These are phyloP conservation scores for Pantherophis alleghaniensis DNA, from an alignment of 2,797 vertebrate species.

Conservation along the genomic window DNA sequence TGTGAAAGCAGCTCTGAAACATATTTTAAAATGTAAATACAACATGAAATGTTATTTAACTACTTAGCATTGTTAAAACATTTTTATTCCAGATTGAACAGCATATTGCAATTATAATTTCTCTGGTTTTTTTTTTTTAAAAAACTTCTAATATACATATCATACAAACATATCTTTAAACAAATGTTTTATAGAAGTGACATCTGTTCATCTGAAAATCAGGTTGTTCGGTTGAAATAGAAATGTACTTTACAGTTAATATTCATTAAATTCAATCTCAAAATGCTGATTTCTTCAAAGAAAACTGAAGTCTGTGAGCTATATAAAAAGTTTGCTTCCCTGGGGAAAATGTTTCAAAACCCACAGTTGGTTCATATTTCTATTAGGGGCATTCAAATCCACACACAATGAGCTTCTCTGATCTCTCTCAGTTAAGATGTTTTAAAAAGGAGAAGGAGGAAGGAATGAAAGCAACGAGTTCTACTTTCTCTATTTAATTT, in stretches of 20 bases:
- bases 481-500: background rate
- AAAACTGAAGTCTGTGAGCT: background rate
- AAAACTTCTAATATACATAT: background rate
- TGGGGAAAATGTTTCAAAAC: background rate
- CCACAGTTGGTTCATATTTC: background rate
- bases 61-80: conserved; percentile 13
- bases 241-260: background rate
- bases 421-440: background rate
- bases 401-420: background rate
- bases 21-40: background rate
- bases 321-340: background rate
- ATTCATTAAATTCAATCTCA: background rate
- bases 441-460: background rate
- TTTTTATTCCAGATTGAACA: conserved; percentile 21
- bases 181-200: background rate
- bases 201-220: background rate
- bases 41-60: background rate
- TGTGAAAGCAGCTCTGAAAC: conserved; percentile 18
- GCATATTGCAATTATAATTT: background rate
- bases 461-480: background rate
- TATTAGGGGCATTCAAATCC: background rate
- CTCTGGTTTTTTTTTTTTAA: background rate
- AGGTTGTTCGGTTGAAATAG: background rate
- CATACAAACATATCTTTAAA: background rate
- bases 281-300: background rate